Conservation (phyloP, 2,888 invertebrate genomes). For the Mesopsocus fuscifrons region DNA sequence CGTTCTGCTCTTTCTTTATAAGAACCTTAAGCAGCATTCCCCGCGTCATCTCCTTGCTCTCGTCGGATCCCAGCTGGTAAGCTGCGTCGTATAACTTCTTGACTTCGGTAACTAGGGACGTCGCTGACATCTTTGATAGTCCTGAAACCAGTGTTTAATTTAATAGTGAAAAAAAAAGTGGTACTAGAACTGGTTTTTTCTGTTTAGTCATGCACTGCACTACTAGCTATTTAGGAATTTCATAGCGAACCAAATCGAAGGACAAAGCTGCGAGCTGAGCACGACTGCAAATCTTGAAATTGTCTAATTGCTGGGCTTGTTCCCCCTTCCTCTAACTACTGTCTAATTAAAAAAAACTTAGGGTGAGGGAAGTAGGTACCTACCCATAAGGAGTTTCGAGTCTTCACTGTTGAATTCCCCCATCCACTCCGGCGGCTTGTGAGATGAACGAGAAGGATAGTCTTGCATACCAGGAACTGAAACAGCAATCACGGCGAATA, state of each 20-base stretch:
- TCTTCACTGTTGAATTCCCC: conserved; percentile 52
- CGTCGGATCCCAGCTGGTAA: conserved; percentile 84
- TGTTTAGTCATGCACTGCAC: neutral
- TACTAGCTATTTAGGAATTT: neutral
- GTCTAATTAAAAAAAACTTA: no score
- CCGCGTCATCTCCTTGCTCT: conserved; percentile 90
- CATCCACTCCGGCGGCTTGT: conserved; percentile 39
- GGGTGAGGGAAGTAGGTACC: conserved; percentile 25
- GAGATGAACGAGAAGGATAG: conserved; percentile 43
- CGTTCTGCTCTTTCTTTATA: conserved; percentile 15
- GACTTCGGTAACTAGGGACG: conserved; percentile 78
- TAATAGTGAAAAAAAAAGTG: neutral
- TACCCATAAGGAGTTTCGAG: conserved; percentile 56
- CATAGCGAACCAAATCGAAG: no score
- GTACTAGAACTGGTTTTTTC: neutral
- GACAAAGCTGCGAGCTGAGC: no score
- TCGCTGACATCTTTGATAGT: conserved; percentile 52
- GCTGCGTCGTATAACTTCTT: conserved; percentile 86
- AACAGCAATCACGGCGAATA: conserved; percentile 22
- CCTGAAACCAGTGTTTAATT: conserved; percentile 30
- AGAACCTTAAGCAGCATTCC: conserved; percentile 82
- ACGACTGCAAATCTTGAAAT: no score
- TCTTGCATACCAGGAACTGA: conserved; percentile 80
- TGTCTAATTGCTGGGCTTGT: no score
- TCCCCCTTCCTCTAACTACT: no score